A percentile compares a stretch with the other conserved stretches of the same genome.
Conservation (phyloP, 2,113 vertebrate species). For the Terrapene triunguis region DNA sequence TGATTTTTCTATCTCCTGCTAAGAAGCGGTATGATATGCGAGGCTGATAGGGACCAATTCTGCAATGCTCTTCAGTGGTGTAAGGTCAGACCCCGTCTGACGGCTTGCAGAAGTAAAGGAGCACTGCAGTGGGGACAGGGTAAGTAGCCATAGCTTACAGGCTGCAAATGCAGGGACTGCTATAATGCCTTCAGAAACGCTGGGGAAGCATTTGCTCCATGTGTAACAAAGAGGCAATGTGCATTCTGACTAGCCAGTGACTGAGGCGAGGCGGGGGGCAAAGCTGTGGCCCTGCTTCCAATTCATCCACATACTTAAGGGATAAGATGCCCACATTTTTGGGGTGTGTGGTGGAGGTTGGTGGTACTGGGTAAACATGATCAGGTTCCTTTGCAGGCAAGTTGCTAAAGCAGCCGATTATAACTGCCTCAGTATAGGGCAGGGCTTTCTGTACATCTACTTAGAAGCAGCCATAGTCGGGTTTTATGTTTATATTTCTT, state of each 20-base stretch:
- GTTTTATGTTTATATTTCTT: background rate
- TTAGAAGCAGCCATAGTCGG: background rate
- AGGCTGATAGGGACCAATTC: background rate
- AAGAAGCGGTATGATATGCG: background rate
- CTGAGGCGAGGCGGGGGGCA: background rate
- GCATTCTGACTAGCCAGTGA: background rate
- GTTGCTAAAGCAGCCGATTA: background rate
- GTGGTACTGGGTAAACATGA: background rate
- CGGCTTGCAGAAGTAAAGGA: background rate
- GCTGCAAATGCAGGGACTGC: background rate
- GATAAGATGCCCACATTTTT: background rate
- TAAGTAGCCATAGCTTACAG: background rate
- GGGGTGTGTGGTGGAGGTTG: background rate
- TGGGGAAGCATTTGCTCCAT: background rate
- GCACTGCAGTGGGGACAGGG: background rate
- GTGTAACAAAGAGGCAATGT: background rate
- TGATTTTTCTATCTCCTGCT: background rate
- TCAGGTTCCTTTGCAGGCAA: slow-evolving; percentile 20
- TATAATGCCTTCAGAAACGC: background rate
- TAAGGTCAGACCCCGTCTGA: background rate
- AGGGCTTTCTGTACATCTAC: background rate
- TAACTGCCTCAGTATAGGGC: background rate
- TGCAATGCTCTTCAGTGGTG: background rate
- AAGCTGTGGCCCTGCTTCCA: background rate
- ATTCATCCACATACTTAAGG: background rate